These are phyloP conservation scores for Dermochelys coriacea DNA, from an alignment of 2,797 vertebrate genomes.

Conservation along the genomic window DNA sequence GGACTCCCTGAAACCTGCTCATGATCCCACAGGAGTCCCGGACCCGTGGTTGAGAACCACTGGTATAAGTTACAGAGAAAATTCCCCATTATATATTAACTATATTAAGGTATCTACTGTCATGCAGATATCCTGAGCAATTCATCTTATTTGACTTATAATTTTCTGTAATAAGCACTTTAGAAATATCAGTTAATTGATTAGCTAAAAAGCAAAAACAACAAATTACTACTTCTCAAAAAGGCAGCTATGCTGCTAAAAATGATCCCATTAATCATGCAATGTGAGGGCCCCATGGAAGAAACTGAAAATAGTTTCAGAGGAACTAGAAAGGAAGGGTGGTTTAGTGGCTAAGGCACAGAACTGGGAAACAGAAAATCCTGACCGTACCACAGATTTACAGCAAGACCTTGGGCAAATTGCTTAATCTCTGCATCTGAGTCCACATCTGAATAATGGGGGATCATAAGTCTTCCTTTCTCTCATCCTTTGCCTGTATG, in stretches of 20 bases:
- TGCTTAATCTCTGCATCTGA: neutral
- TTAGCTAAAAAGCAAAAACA: neutral
- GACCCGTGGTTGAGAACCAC: no score
- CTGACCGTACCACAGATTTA: neutral
- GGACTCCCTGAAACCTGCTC: no score
- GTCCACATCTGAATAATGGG: neutral
- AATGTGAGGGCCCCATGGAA: neutral
- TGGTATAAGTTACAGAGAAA: neutral
- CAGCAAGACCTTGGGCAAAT: neutral
- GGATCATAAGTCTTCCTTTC: neutral
- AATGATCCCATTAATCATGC: neutral
- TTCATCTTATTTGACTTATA: neutral
- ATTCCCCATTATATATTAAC: neutral
- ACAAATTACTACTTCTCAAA: neutral
- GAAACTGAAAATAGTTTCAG: neutral
- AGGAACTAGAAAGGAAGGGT: neutral
- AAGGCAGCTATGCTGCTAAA: neutral
- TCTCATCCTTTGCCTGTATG: neutral
- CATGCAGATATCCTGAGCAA: neutral
- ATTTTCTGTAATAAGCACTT: neutral
- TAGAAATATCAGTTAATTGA: neutral
- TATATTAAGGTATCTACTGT: neutral
- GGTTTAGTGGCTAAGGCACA: neutral
- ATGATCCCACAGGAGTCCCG: no score
- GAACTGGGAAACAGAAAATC: neutral